Base-by-base conservation (phyloP, 2,113 vertebrate genomes). In the Syngnathoides biaculeatus region DNA sequence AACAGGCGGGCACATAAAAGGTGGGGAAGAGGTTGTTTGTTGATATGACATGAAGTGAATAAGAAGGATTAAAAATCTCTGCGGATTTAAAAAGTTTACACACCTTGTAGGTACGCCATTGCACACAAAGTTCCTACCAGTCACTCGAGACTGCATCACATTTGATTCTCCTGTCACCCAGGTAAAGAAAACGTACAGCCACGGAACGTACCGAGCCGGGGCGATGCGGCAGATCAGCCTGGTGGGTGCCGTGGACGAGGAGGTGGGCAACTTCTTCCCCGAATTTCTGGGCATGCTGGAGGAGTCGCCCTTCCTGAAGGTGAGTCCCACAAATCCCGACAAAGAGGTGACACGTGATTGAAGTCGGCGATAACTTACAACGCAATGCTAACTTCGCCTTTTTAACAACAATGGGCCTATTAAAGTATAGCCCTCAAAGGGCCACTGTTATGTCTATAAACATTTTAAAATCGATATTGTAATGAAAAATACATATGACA, bases 141-240 rank as follows among this genome's bases (percentile, higher is more conserved):
- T 2, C 3, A 35, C 3, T 5, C 30, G 30, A 5, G 30, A 35
- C 30, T 6, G 13, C 19, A 40, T 22, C 20, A 7, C 20, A n/a
- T 61, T 24, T 42, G 40, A 26, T 43, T 15, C 12, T 39, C 38
- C 15, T 30, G 13, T 59, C 42, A 64, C 75, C 52, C 78, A 90
- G 89, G 89, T 89, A 74, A 89, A 90, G 79, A 75, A 86, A 72
- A 90, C 89, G 0, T 90, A 90, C 35, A 89, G 86, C 76, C 71
- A 88, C 79, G 89, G 89, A 71, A 90, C 89, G 0, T 90, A 90
- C 77, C 81, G 89, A 20, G 89, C 89, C 43, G 89, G 89, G 26
- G 89, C 89, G 70, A 90, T 90, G 89, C 73, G 89, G 64, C 89
- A 90, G 82, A 84, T 90, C 75, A 90, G 89, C 67, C 73, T 90